phyloP scores from a whole-genome alignment of 2,797 vertebrate species.

The Sus cebifrons region DNA sequence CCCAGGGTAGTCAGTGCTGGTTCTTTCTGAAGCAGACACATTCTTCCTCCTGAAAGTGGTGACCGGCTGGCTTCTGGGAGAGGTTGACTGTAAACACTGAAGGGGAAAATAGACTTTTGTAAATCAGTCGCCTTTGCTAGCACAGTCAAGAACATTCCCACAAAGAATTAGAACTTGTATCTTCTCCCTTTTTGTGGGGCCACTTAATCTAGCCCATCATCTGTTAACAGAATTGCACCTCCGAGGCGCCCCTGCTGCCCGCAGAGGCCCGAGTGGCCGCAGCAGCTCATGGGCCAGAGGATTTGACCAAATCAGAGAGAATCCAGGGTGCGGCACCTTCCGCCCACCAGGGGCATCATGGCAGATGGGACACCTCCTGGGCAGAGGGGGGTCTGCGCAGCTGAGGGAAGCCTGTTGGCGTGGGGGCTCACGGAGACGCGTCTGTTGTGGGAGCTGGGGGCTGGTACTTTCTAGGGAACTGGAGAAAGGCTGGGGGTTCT shows the following conservation, averaged over 20 bases:
- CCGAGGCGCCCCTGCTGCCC: not conserved
- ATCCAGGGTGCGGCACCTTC: not conserved
- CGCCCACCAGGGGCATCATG: not conserved
- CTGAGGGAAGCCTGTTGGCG: not conserved
- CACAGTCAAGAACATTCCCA: not conserved
- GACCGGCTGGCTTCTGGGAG: constrained; percentile 65
- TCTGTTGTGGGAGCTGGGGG: not conserved
- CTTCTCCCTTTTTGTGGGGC: not conserved
- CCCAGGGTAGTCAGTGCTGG: not conserved
- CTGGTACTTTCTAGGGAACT: not conserved
- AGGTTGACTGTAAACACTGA: constrained; percentile 60
- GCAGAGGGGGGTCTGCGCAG: not conserved
- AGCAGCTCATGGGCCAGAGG: not conserved
- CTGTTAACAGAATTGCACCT: not conserved
- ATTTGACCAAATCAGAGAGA: not conserved
- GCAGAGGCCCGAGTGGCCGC: not conserved
- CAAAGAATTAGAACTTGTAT: not conserved
- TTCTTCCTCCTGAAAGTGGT: constrained; percentile 50
- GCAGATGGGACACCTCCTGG: too few species aligned
- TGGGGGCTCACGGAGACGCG: not conserved
- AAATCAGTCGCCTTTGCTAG: not conserved
- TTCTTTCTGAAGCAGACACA: not conserved
- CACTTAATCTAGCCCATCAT: not conserved
- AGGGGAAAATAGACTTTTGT: not conserved
- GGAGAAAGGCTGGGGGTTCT: not conserved